Evolutionary conservation across 35 echinoderm and acorn worm genomes (phyloP).

Genomic region (Heliocidaris tuberculata): DNA sequence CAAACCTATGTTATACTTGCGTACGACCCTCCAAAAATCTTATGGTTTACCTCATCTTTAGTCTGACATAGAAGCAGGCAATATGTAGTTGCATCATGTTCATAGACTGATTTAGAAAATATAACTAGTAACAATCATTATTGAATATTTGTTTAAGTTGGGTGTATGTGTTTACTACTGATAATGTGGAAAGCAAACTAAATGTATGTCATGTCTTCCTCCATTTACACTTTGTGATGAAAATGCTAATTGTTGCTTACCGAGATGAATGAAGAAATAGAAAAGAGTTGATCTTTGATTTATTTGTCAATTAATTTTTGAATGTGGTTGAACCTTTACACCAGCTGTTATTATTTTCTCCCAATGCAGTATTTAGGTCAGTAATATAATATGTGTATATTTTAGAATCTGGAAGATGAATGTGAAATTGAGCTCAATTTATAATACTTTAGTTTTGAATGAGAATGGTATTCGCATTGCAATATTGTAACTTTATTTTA

Average conservation of each 20-base stretch:
- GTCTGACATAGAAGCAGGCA: background rate
- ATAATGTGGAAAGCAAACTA: background rate
- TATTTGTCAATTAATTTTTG: background rate
- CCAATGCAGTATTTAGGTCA: background rate
- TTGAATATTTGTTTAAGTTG: background rate
- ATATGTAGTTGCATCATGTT: background rate
- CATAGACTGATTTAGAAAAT: background rate
- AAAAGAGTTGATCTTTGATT: background rate
- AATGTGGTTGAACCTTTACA: background rate
- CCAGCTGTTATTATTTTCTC: background rate
- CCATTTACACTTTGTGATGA: background rate
- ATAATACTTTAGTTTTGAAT: background rate
- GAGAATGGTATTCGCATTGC: background rate
- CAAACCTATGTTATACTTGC: too few relatives aligned
- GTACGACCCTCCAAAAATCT: too few relatives aligned
- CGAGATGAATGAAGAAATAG: background rate
- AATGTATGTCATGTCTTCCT: background rate
- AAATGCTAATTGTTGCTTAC: background rate
- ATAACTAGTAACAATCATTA: background rate
- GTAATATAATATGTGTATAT: background rate
- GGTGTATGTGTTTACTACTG: background rate
- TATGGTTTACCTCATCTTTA: background rate
- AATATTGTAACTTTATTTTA: background rate
- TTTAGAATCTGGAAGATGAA: background rate
- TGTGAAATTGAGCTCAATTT: background rate